Evolutionary conservation across 2,797 vertebrate species (phyloP).

Genomic region (Sphenodon punctatus): DNA sequence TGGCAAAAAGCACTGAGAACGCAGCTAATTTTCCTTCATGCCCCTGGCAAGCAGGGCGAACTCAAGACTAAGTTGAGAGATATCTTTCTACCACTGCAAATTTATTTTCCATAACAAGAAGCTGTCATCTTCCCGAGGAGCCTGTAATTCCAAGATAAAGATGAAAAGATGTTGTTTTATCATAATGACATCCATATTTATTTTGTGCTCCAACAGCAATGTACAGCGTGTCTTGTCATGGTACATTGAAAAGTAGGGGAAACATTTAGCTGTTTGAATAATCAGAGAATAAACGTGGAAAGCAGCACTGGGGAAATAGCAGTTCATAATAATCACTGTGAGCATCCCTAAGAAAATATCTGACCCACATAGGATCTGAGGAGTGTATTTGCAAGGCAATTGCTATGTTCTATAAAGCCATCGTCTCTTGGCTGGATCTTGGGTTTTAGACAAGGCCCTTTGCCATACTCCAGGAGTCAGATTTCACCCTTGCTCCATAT

Average conservation of each 20-base stretch:
- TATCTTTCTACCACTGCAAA: slow-evolving; percentile 61
- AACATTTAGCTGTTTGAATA: slow-evolving; percentile 66
- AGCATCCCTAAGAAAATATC: slow-evolving; percentile 51
- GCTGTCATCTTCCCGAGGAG: slow-evolving; percentile 65
- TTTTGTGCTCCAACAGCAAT: slow-evolving; percentile 62
- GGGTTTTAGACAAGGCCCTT: background rate
- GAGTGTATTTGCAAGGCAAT: slow-evolving; percentile 34
- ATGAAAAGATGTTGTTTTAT: slow-evolving; percentile 74
- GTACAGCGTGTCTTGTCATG: slow-evolving; percentile 60
- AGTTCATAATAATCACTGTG: slow-evolving; percentile 41
- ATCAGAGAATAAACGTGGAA: slow-evolving; percentile 52
- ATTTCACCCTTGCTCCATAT: background rate
- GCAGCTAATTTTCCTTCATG: slow-evolving; percentile 68
- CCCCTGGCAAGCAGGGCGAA: slow-evolving; percentile 71
- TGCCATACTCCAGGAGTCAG: background rate
- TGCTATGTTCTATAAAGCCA: slow-evolving; percentile 27
- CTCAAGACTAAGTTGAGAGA: slow-evolving; percentile 66
- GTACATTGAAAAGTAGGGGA: slow-evolving; percentile 61
- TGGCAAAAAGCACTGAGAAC: slow-evolving; percentile 63
- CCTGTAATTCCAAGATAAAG: slow-evolving; percentile 76
- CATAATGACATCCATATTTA: slow-evolving; percentile 71
- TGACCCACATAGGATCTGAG: slow-evolving; percentile 64
- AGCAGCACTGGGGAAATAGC: slow-evolving; percentile 47
- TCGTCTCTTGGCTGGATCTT: slow-evolving; percentile 22
- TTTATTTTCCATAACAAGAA: slow-evolving; percentile 72